phyloP scores from a whole-genome alignment of 2,888 invertebrate genomes.

The Dichetophora obliterata region DNA sequence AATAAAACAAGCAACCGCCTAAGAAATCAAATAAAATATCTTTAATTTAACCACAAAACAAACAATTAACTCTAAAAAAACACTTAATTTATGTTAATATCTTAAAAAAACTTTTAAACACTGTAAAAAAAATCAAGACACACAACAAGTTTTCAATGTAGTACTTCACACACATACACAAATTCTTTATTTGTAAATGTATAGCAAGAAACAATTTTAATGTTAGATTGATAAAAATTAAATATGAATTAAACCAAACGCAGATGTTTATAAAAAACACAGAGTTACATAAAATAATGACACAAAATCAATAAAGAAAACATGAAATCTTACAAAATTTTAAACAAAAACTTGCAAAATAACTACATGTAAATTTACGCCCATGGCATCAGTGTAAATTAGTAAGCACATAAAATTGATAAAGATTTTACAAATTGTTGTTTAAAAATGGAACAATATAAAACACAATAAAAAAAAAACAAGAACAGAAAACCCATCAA shows the following conservation, averaged over 20 bases:
- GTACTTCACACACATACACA: too few species aligned
- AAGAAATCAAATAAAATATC: constrained; percentile 10
- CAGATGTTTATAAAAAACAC: background rate
- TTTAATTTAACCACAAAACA: background rate
- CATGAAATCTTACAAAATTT: background rate
- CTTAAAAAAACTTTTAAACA: background rate
- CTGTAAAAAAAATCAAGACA: too few species aligned
- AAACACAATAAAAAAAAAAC: background rate
- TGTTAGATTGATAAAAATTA: too few species aligned
- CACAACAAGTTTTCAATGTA: too few species aligned
- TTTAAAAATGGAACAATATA: background rate
- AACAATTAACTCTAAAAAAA: constrained; percentile 18
- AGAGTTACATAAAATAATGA: background rate
- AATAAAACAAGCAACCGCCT: too few species aligned
- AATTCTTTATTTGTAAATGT: background rate
- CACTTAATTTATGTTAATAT: background rate
- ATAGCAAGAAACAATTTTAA: background rate
- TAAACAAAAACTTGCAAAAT: background rate
- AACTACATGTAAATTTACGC: constrained; percentile 5
- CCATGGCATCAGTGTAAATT: background rate
- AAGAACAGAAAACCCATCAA: background rate
- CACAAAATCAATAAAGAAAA: background rate
- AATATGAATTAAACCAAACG: background rate
- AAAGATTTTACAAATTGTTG: background rate
- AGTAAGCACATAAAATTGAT: background rate